Evolutionary conservation across 2,113 vertebrate genomes (phyloP).

Genomic region (Gorsachius goisagi): DNA sequence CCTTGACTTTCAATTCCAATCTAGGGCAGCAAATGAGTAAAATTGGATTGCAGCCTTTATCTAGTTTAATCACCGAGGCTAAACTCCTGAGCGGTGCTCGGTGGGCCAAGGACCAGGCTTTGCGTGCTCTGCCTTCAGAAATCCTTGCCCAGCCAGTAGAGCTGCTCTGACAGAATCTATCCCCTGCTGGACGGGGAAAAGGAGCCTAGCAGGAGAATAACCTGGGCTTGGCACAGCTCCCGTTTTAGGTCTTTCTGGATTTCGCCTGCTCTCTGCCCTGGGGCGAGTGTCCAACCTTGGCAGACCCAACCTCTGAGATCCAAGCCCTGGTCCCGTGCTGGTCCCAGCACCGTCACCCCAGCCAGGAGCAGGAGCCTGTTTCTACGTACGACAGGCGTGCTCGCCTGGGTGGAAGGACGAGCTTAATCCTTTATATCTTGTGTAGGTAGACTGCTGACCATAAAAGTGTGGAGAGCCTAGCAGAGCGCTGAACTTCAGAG

Average conservation of each 20-base stretch:
- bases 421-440: background rate
- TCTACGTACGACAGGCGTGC: fast-evolving
- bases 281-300: no score
- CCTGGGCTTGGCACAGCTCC: background rate
- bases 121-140: background rate
- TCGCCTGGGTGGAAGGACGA: no score
- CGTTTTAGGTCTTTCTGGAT: fast-evolving
- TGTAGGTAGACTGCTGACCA: background rate
- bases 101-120: background rate
- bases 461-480: background rate
- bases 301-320: background rate
- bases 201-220: background rate
- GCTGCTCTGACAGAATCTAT: background rate
- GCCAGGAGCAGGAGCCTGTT: fast-evolving
- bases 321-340: fast-evolving
- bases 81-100: background rate
- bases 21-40: background rate
- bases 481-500: no score
- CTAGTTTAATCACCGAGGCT: background rate
- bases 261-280: background rate
- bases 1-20: background rate
- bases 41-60: background rate
- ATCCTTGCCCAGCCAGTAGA: background rate
- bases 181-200: background rate
- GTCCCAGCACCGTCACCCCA: fast-evolving